phyloP scores from a whole-genome alignment of 2,888 invertebrate genomes.

The Drosophila colorata region DNA sequence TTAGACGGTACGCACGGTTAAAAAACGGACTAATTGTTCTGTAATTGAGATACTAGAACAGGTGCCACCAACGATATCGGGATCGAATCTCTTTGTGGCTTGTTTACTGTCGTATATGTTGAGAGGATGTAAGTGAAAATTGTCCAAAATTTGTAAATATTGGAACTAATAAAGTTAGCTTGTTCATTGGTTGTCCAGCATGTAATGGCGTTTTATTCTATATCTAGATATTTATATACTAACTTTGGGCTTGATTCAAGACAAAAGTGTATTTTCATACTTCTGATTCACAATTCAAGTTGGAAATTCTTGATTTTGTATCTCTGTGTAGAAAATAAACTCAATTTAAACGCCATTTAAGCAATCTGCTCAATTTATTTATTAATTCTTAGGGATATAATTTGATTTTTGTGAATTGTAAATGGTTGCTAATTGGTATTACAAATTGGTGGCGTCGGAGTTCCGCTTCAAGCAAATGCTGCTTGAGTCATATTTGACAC shows the following conservation, averaged over 20 bases:
- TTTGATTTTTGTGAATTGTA: constrained; percentile 6
- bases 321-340: not conserved
- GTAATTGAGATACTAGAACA: not conserved
- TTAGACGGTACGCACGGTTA: not conserved
- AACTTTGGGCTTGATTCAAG: too few species aligned
- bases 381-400: not conserved
- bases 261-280: too few species aligned
- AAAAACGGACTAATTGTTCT: not conserved
- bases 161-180: not conserved
- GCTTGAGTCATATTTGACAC: constrained; percentile 7
- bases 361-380: not conserved
- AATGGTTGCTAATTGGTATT: constrained; percentile 26
- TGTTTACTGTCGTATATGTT: too few species aligned
- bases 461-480: constrained; percentile 6
- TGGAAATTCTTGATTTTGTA: too few species aligned
- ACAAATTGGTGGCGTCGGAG: constrained; percentile 7
- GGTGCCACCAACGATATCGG: too few species aligned
- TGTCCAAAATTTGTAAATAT: not conserved
- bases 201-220: too few species aligned
- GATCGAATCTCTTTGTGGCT: too few species aligned
- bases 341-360: not conserved
- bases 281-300: too few species aligned
- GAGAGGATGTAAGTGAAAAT: not conserved
- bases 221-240: too few species aligned
- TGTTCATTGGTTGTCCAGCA: not conserved